Conservation (phyloP, 2,888 invertebrate species). For the Hypena proboscidalis region DNA sequence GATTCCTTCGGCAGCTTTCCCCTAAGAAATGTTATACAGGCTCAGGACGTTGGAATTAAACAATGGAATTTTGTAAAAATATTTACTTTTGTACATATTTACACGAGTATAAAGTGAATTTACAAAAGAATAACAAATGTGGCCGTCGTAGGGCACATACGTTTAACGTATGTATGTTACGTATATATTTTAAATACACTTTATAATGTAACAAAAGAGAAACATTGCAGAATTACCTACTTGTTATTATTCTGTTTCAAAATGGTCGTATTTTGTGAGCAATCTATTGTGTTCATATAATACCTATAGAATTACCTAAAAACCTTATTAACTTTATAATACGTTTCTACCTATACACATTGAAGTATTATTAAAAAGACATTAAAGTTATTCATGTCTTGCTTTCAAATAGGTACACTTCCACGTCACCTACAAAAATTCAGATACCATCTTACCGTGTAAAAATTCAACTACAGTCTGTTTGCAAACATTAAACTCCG, state of each 20-base stretch:
- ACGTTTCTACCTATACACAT: constrained; percentile 34
- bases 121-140: constrained; percentile 39
- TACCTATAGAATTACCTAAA: constrained; percentile 35
- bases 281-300: constrained; percentile 36
- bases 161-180: constrained; percentile 34
- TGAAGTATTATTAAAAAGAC: constrained; percentile 31
- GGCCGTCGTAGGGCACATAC: constrained; percentile 33
- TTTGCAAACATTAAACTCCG: constrained; percentile 43
- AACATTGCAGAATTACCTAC: constrained; percentile 9
- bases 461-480: constrained; percentile 57
- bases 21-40: constrained; percentile 10
- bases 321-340: constrained; percentile 30
- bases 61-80: constrained; percentile 66
- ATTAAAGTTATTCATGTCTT: constrained; percentile 40
- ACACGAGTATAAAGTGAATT: constrained; percentile 51
- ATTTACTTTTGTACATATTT: constrained; percentile 79
- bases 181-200: constrained; percentile 23
- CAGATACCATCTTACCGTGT: constrained; percentile 53
- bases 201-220: constrained; percentile 2
- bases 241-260: constrained; percentile 19
- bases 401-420: constrained; percentile 50
- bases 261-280: constrained; percentile 37
- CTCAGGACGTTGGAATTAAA: constrained; percentile 31
- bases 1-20: constrained; percentile 11
- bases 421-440: constrained; percentile 50